Evolutionary conservation across 2,113 vertebrate species (phyloP), one percentile per base, ranked within the genome.

Genomic region (Lampris megalopsis): DNA sequence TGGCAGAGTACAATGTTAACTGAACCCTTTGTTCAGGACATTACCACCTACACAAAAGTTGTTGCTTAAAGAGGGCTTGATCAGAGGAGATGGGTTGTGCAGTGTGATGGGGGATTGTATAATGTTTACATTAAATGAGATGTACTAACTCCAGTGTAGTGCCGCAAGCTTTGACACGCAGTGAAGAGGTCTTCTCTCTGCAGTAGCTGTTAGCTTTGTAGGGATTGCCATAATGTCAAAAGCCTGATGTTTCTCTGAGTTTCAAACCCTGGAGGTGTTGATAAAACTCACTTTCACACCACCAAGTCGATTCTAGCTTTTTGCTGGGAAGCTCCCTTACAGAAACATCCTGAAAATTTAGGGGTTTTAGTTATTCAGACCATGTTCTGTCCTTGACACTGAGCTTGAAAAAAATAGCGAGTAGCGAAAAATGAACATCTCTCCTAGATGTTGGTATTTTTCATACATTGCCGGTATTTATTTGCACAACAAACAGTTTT

Each of bases 71-170:
- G 88, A 89, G 86, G 68, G 72, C 77, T 8, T 74, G 80, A 77
- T 83, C 87, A 89, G 81, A 79, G 88, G 87, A 73, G 82, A 89
- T 79, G 81, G 84, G 82, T 91, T 89, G 73, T 81, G 57, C 74
- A 58, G 76, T 80, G 84, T 83, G 77, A 87, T 86, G 69, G 77
- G 69, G 82, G 66, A 81, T 89, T 86, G 88, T 75, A 78, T 73
- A 75, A 78, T 77, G 87, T 87, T 92, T 86, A 86, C 87, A 86
- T 86, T 75, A 68, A 76, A 54, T 76, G 56, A 68, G 82, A 75
- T 54, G 65, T 83, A 85, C 54, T 57, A 35, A 57, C 36, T 57
- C 76, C 76, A 47, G 57, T 67, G 66, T 75, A 50, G 63, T 75
- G 76, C 83, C 74, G 85, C 68, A 59, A 38, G 40, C 57, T 38